Percentiles rank a stretch among this genome's conserved stretches.
phyloP scores from a whole-genome alignment of 2,888 invertebrate genomes.

The Mesorhabditis belari region DNA sequence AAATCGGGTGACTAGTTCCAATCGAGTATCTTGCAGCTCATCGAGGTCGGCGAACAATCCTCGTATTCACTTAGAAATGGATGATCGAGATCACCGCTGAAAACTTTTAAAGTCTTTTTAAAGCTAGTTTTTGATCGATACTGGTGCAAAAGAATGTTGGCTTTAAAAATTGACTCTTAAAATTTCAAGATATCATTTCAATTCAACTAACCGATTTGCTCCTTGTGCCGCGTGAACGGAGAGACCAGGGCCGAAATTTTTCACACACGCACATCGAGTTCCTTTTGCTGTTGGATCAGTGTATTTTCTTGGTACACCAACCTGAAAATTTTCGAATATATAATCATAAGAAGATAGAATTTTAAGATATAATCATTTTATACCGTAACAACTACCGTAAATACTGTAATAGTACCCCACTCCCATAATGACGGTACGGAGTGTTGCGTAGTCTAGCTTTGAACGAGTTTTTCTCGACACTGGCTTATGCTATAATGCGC shows the following conservation, averaged over 20 bases:
- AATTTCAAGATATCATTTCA: too few relatives aligned
- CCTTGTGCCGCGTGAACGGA: slow-evolving; percentile 17
- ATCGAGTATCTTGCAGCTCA: slow-evolving; percentile 39
- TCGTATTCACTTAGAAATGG: slow-evolving; percentile 54
- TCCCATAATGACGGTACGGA: too few relatives aligned
- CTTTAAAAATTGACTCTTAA: too few relatives aligned
- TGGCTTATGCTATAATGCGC: too few relatives aligned
- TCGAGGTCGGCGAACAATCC: slow-evolving; percentile 42
- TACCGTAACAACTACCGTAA: too few relatives aligned
- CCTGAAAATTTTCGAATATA: slow-evolving; percentile 55
- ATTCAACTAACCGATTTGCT: slow-evolving; percentile 27
- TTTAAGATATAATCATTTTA: background rate
- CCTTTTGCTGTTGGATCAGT: slow-evolving; percentile 58
- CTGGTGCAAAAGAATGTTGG: too few relatives aligned
- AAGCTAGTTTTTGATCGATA: background rate
- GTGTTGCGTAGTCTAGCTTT: too few relatives aligned
- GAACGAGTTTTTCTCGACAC: too few relatives aligned
- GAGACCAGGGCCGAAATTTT: slow-evolving; percentile 51
- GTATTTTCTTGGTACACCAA: slow-evolving; percentile 55
- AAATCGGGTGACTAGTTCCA: background rate
- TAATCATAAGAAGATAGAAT: background rate
- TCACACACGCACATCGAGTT: slow-evolving; percentile 76
- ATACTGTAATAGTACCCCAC: too few relatives aligned
- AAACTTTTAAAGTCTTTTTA: background rate
- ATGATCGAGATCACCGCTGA: slow-evolving; percentile 56